phyloP scores from a whole-genome alignment of 2,888 invertebrate species.

The Imbricaverruca yamaguchii region DNA sequence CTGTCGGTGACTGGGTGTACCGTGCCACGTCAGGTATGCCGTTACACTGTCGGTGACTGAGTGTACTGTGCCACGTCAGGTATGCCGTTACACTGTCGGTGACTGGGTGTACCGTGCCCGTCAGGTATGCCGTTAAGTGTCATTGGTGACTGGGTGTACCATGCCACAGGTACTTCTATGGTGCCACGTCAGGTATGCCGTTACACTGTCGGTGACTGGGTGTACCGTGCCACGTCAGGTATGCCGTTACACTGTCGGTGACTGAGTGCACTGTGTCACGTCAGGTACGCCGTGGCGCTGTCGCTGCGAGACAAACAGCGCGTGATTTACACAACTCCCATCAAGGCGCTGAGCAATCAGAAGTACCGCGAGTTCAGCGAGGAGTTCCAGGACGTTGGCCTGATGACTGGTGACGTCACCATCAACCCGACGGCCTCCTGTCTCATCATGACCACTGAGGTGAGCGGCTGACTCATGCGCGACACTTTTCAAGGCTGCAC shows the following conservation, averaged over 20 bases:
- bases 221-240: constrained; percentile 40
- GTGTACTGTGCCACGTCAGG: too few relatives aligned
- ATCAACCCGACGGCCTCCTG: constrained; percentile 97
- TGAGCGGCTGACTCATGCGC: neutral
- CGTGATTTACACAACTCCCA: constrained; percentile 98
- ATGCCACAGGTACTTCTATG: too few relatives aligned
- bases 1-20: too few relatives aligned
- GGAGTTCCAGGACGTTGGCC: constrained; percentile 94
- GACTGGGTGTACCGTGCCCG: too few relatives aligned
- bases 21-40: too few relatives aligned
- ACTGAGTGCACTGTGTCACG: constrained; percentile 28
- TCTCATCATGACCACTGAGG: constrained; percentile 99
- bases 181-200: neutral
- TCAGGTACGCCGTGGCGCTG: constrained; percentile 81
- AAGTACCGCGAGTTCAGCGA: constrained; percentile 97
- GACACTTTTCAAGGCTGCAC: too few relatives aligned
- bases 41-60: too few relatives aligned
- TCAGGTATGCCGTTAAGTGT: too few relatives aligned
- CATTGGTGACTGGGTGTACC: too few relatives aligned
- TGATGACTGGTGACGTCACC: constrained; percentile 98
- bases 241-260: constrained; percentile 63
- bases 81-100: too few relatives aligned
- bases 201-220: neutral
- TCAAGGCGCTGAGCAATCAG: constrained; percentile 98
- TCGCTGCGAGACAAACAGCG: constrained; percentile 89